phyloP scores from a whole-genome alignment of 2,113 vertebrate genomes.

The Kryptolebias marmoratus region DNA sequence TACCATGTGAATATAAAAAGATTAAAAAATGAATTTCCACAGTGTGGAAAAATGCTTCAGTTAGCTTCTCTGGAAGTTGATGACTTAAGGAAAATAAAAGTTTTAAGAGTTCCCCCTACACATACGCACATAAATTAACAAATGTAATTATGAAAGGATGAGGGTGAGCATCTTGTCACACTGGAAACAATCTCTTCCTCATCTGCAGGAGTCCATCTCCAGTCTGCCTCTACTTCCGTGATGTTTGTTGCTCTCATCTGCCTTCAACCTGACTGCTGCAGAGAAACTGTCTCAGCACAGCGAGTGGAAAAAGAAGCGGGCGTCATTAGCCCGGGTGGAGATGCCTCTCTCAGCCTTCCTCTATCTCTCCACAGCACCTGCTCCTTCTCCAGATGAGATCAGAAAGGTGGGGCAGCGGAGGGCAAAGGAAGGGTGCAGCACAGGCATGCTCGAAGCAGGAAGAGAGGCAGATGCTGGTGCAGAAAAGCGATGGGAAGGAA shows the following conservation, averaged over 20 bases:
- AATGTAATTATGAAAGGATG: constrained; percentile 12
- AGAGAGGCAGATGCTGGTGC: constrained; percentile 62
- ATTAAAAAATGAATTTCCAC: neutral
- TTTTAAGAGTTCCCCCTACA: neutral
- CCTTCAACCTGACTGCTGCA: constrained; percentile 43
- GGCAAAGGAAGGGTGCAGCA: constrained; percentile 70
- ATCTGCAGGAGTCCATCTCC: constrained; percentile 60
- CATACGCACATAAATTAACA: neutral
- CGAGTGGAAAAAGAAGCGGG: constrained; percentile 49
- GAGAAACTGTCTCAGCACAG: constrained; percentile 54
- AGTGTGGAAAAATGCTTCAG: neutral
- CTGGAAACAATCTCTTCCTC: constrained; percentile 27
- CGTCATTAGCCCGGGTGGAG: constrained; percentile 74
- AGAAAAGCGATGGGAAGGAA: constrained; percentile 54
- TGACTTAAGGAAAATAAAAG: constrained; percentile 7
- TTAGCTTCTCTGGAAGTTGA: constrained; percentile 22
- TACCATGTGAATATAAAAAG: constrained; percentile 27
- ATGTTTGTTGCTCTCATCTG: constrained; percentile 56
- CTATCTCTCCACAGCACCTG: constrained; percentile 80
- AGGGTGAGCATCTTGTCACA: constrained; percentile 26
- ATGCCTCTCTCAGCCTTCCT: constrained; percentile 68
- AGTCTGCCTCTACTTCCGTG: constrained; percentile 38
- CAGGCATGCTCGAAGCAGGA: constrained; percentile 57
- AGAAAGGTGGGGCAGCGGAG: constrained; percentile 75
- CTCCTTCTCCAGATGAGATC: constrained; percentile 80